Percentiles rank a stretch among this genome's conserved stretches.
Conservation (phyloP, 2,888 invertebrate species). For the Drosophila paramelanica region DNA sequence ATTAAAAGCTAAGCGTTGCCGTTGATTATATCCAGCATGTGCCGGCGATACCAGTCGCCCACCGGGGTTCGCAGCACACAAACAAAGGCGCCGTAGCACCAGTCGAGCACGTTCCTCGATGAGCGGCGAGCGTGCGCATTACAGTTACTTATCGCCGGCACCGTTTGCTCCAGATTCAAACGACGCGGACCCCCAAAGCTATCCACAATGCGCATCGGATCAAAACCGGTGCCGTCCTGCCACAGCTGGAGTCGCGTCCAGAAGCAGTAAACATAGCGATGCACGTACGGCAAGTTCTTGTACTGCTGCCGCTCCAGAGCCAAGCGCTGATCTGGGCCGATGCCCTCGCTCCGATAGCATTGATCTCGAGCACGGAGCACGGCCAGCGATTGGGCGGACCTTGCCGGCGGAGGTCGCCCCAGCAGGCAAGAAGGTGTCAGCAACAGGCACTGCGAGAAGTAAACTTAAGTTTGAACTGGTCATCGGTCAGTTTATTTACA, state of each 20-base stretch:
- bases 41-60: slow-evolving; percentile 46
- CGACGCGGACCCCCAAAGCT: slow-evolving; percentile 29
- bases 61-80: slow-evolving; percentile 45
- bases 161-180: slow-evolving; percentile 25
- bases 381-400: slow-evolving; percentile 13
- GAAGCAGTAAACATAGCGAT: slow-evolving; percentile 38
- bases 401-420: background rate
- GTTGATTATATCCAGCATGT: slow-evolving; percentile 49
- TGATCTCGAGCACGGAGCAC: slow-evolving; percentile 22
- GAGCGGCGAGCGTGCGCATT: slow-evolving; percentile 14
- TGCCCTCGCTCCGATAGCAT: slow-evolving; percentile 20
- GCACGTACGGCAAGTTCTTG: slow-evolving; percentile 20
- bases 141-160: slow-evolving; percentile 33
- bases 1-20: slow-evolving; percentile 20
- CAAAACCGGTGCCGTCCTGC: slow-evolving; percentile 33
- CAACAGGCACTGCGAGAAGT: background rate
- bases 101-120: background rate
- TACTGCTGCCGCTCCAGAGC: slow-evolving; percentile 33
- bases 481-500: too few relatives aligned
- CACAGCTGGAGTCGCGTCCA: slow-evolving; percentile 39
- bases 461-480: background rate
- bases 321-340: slow-evolving; percentile 15
- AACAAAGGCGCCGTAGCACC: slow-evolving; percentile 37
- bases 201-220: slow-evolving; percentile 22
- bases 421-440: background rate